Evolutionary conservation across 2,888 invertebrate species (phyloP), one percentile per base, ranked within the genome.

Genomic region (Xestia rhomboidea): DNA sequence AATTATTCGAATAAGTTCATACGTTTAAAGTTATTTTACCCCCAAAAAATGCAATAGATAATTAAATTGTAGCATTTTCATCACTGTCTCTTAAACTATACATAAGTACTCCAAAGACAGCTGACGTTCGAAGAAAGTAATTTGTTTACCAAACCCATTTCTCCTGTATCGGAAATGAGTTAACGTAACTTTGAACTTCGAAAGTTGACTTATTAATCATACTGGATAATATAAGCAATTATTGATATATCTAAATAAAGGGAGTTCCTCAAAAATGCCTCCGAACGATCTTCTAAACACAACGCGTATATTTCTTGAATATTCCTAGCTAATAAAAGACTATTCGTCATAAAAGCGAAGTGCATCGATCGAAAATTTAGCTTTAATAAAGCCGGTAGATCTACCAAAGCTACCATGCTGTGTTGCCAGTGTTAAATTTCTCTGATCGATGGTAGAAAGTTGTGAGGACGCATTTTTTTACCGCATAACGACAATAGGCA

Each of bases 341-440:
- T 77, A 79, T 75, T 79, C 21, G 30, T 30, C 0, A 8, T 15
- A 51, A 30, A 63, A 72, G 66, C 68, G 21, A 21, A 57, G 63
- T 67, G 66, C 44, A 5, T 72, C 77, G 91, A 93, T 93, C 91
- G 85, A 80, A 85, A 91, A 90, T 93, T 94, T 94, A 94, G 92
- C 89, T 76, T n/a, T 82, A 89, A 89, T 76, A 79, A 83, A 85
- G 91, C 90, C 85, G 88, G 94, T 95, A 95, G 94, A 93, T 90
- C 41, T 69, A 57, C 75, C 57, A 83, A 92, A 86, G 94, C 95
- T 95, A 95, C 93, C 89, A 90, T 51, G 90, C 92, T 87, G 90
- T 91, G 92, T 93, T 93, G 92, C 92, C 88, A 93, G 87, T 83
- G 92, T 91, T 94, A 94, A 94, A 94, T 92, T 90, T 90, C 79